Base-by-base conservation (phyloP, 2,113 vertebrate genomes). In the Scophthalmus maximus region DNA sequence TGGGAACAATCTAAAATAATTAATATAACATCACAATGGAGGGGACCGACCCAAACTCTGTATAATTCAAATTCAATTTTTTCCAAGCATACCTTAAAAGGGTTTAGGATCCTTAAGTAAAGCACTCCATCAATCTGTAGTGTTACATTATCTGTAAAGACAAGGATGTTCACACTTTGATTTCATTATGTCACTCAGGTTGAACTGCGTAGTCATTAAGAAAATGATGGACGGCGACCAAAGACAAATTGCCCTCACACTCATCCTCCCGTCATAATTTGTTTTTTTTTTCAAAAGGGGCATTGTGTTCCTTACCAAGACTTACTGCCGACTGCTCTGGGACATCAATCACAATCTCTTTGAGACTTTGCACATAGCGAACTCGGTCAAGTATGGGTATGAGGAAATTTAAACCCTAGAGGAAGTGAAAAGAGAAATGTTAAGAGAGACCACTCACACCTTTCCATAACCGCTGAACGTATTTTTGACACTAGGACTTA, bases 341-440 rank as follows among this genome's bases (percentile, higher is more conserved):
- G 23, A 99, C 96, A 0, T 99, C 97, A 60, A 99, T 99, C 73
- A 99, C 97, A 0, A 99, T 99, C 87, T 99, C 97, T 89, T 99
- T 99, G 53, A 99, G 95, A 66, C 96, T 98, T 78, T 99, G 97
- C 29, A 99, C 97, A 0, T 99, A 99, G 38, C 94, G 95, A 72
- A 99, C 92, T 81, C 91, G 90, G 91, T 99, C 97, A 77, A 99
- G 88, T 14, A 99, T 5, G 9, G 97, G 97, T 70, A 99, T 96
- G 73, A 98, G 95, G 79, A 99, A 91, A 74, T 99, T 99, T 87
- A 99, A 92, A 62, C 97, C 97, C 97, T 99, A 58, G 17, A 82
- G 73, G 77, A 72, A 84, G 30, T 1, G 15, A 44, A 42, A 5
- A 1, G 5, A 23, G 18, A 3, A 47, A 25, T 6, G 20, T 32